These are phyloP conservation scores for Pyrrhosoma nymphula DNA, from an alignment of 2,888 invertebrate genomes.

Conservation along the genomic window DNA sequence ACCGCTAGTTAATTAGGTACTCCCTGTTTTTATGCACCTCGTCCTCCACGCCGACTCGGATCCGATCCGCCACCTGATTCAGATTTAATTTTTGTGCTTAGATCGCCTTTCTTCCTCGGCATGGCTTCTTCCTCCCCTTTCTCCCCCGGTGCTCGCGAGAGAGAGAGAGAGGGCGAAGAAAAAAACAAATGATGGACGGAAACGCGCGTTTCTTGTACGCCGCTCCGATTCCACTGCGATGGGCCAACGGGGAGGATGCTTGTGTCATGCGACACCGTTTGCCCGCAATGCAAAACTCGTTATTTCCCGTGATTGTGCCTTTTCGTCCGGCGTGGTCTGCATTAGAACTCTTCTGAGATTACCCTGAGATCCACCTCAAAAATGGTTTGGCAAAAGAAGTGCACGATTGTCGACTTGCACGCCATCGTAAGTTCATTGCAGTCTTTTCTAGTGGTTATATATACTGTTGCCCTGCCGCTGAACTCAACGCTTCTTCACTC, in stretches of 20 bases:
- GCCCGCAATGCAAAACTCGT: constrained; percentile 8
- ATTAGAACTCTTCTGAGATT: not conserved
- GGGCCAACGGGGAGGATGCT: not conserved
- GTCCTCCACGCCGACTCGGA: not conserved
- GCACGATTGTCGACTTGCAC: no score
- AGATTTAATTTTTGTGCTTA: constrained; percentile 2
- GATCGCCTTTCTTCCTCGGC: not conserved
- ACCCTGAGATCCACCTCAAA: no score
- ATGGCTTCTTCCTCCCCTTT: not conserved
- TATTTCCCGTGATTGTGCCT: not conserved
- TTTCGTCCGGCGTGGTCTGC: not conserved
- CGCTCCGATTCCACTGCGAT: not conserved
- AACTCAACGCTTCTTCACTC: not conserved
- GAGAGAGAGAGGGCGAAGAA: not conserved
- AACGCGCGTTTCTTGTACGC: not conserved
- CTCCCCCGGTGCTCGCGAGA: not conserved
- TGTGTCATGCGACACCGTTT: not conserved
- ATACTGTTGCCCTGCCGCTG: not conserved
- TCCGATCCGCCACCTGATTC: constrained; percentile 18
- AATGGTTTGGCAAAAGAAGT: no score
- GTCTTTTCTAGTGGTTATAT: not conserved
- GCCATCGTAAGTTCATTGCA: no score
- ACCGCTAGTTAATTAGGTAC: not conserved
- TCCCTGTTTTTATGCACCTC: not conserved
- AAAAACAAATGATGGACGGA: not conserved